Evolutionary conservation across 2,888 invertebrate species (phyloP), one percentile per base, ranked within the genome.

Genomic region (Eucriotettix oculatus): DNA sequence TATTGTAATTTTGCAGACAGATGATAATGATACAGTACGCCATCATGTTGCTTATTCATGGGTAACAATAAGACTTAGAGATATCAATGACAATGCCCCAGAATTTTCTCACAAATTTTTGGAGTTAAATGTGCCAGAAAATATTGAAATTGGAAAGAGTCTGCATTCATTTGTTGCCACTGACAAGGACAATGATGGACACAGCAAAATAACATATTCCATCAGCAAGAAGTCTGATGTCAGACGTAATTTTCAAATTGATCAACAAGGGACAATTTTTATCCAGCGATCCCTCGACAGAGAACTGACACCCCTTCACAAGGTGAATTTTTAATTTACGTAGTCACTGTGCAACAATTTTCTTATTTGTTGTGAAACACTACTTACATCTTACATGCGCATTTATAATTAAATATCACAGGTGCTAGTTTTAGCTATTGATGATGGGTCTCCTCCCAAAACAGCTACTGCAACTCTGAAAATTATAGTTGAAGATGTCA

Each of bases 211-310:
- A 11, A 67, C 68, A 11, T 75, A 74, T 65, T 70, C 71, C 57
- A 78, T 78, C 67, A 76, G 76, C 66, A 71, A 77, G 14, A 68
- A 75, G 56, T 76, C 77, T 9, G 78, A 78, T 66, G 72, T 76
- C 52, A 73, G 75, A 62, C 70, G 78, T 57, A 77, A 78, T 67
- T 78, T 78, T 67, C 69, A 72, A 56, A 79, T 78, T 65, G 75
- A 74, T 66, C 73, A 74, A 63, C 73, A 74, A 64, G 74, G 75
- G 42, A 54, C 60, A 14, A 52, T 60, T 12, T 58, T 56, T 1
- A 42, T 57, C 43, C 60, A 60, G 48, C 48, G 60, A 9, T 44
- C 52, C 41, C 52, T 60, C n/a, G 60, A 60, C 48, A 52, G 58
- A 29, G 60, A 60, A 41, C 41, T 48, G 42, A 52, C 14, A n/a